These are phyloP conservation scores for Drosophila testacea DNA, from an alignment of 2,888 invertebrate genomes.

Conservation along the genomic window DNA sequence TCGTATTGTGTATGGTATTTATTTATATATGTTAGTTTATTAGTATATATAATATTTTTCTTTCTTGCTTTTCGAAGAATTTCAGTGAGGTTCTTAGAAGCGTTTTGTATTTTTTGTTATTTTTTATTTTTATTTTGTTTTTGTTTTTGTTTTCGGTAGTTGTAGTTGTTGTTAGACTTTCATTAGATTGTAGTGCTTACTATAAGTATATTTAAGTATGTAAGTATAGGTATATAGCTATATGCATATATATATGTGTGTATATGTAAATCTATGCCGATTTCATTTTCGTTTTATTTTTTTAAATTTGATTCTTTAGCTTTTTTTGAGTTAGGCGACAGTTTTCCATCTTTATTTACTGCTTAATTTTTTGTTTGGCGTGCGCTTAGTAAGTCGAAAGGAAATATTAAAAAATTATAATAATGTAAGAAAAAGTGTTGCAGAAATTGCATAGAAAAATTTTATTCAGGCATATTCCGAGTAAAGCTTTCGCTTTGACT, in stretches of 20 bases:
- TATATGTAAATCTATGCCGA: slow-evolving; percentile 52
- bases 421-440: slow-evolving; percentile 20
- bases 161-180: slow-evolving; percentile 41
- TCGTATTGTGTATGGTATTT: slow-evolving; percentile 36
- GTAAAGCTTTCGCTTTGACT: background rate
- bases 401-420: slow-evolving; percentile 15
- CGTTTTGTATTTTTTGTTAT: slow-evolving; percentile 51
- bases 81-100: slow-evolving; percentile 83
- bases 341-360: slow-evolving; percentile 16
- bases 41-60: slow-evolving; percentile 44
- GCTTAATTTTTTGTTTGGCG: slow-evolving; percentile 27
- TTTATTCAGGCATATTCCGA: slow-evolving; percentile 2
- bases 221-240: slow-evolving; percentile 56
- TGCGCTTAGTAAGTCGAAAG: slow-evolving; percentile 50
- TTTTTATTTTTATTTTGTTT: slow-evolving; percentile 19
- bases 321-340: slow-evolving; percentile 41
- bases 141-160: slow-evolving; percentile 12
- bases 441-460: slow-evolving; percentile 28
- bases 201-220: slow-evolving; percentile 42
- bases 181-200: slow-evolving; percentile 70
- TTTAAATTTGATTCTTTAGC: slow-evolving; percentile 28
- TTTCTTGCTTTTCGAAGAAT: slow-evolving; percentile 76
- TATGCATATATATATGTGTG: slow-evolving; percentile 48
- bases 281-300: slow-evolving; percentile 11
- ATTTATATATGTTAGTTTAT: slow-evolving; percentile 47